Base-by-base conservation (phyloP, 2,888 invertebrate species). In the Pogonocherus hispidulus region DNA sequence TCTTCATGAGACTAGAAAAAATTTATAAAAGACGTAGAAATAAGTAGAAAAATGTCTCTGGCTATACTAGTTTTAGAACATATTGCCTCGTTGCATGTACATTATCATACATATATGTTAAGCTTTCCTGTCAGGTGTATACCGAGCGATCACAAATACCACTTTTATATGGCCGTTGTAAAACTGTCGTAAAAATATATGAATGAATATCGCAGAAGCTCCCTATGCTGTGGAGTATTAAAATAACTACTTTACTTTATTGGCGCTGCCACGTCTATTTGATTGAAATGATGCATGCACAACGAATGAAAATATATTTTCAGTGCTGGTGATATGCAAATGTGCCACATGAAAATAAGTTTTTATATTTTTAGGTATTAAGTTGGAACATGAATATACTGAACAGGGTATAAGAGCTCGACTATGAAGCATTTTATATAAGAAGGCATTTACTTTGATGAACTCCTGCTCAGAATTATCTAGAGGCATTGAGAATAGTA, bases 101-200 rank as follows among this genome's bases (percentile, higher is more conserved):
- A 27, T 27, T 27, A 27, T 27, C 27, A 27, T 27, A 27, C 3
- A 8, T 27, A 27, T 3, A 8, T 27, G 3, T 27, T 27, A 27
- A 27, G 37, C 55, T 20, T 37, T 19, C 55, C 20, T 41, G 37
- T 41, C 35, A 55, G 55, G 19, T 46, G 44, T 57, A 57, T 57
- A 23, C 57, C n/a, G 57, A 57, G 27, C 57, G 44, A 57, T 57
- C 57, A 23, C 57, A 57, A 57, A 57, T 57, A 57, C 37, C 9
- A 23, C 55, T 23, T 44, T 20, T 57, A 44, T 57, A 57, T 23
- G 16, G 23, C 41, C 20, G 56, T 41, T 57, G 23, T 57, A 57
- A 57, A 57, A 57, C 27, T 16, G 57, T 23, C 57, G 27, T 57
- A 57, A 57, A 56, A 57, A 18, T 46, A 41, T 44, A 57, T 57